Evolutionary conservation across 2,113 vertebrate species (phyloP), one percentile per base, ranked within the genome.

Genomic region (Porphyrio hochstetteri): DNA sequence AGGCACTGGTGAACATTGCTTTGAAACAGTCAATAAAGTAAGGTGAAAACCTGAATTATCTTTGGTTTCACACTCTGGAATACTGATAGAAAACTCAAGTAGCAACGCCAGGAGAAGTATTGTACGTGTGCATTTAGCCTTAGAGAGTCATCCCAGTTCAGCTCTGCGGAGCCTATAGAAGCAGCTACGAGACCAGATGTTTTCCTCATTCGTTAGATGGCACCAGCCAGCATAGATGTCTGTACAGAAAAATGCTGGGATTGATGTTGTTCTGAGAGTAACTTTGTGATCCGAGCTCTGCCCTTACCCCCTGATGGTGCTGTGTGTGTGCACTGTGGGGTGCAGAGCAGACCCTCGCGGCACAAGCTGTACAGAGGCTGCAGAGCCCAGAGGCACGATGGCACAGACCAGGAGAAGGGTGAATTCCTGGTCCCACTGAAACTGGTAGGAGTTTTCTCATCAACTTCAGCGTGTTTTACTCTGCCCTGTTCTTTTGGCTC

Each of bases 41-140:
- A 82, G 85, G 86, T 88, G 95, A 95, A 94, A 93, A 86, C 50
- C 36, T 72, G 76, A 84, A 93, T 92, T 90, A 82, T 86, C 86
- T 95, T 96, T 79, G 74, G 80, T 97, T 94, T 93, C 91, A 86
- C 74, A 72, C 90, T 90, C 70, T 70, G 59, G 70, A 79, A 92
- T 48, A 80, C 42, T 86, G 85, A 31, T 35, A 79, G 86, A 88
- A 94, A 88, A 69, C 36, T 64, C 77, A n/a, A 78, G 82, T 18
- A 78, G 61, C 55, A 70, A 4, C 5, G 11, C 24, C 1, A 16
- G 69, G 59, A 78, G 82, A 52, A 91, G 18, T 46, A 38, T 36
- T 33, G 40, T 74, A 31, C 0, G 1, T 40, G 23, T 6, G 5
- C 53, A 1, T 93, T 92, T 69, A 75, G n/a, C 60, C 69, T 52